phyloP scores from a whole-genome alignment of 1,140 invertebrate species.

The Eufriesea mexicana region DNA sequence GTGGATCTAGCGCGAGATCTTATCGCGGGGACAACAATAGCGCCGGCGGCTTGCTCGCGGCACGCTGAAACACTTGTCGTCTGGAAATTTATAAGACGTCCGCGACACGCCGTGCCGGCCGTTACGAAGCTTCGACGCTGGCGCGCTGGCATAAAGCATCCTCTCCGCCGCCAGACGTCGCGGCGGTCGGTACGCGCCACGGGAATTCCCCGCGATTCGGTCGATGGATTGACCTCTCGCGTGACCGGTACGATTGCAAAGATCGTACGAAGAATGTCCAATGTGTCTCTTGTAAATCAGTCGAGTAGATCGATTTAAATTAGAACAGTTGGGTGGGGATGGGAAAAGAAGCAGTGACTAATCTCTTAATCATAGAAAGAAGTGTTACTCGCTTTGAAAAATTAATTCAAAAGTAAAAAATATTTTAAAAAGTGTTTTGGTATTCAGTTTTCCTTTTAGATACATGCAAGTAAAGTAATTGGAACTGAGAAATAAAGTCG shows the following conservation, averaged over 20 bases:
- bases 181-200: neutral
- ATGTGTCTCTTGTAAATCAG: neutral
- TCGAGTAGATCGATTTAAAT: too few relatives aligned
- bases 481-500: too few relatives aligned
- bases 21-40: constrained; percentile 74
- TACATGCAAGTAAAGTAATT: too few relatives aligned
- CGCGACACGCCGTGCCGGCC: constrained; percentile 23
- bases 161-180: neutral
- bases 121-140: constrained; percentile 38
- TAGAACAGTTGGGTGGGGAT: too few relatives aligned
- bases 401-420: too few relatives aligned
- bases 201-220: neutral
- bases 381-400: too few relatives aligned
- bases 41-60: constrained; percentile 49
- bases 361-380: too few relatives aligned
- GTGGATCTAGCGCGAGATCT: constrained; percentile 73
- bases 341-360: too few relatives aligned
- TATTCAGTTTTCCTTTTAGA: too few relatives aligned
- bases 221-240: neutral
- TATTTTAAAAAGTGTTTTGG: too few relatives aligned
- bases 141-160: constrained; percentile 24
- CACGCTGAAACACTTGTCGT: constrained; percentile 71
- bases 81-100: constrained; percentile 66
- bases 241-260: neutral
- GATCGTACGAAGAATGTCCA: neutral